A percentile compares a stretch with the other conserved stretches of the same genome.
Evolutionary conservation across 2,113 vertebrate genomes (phyloP).

Genomic region (Fregetta grallaria): DNA sequence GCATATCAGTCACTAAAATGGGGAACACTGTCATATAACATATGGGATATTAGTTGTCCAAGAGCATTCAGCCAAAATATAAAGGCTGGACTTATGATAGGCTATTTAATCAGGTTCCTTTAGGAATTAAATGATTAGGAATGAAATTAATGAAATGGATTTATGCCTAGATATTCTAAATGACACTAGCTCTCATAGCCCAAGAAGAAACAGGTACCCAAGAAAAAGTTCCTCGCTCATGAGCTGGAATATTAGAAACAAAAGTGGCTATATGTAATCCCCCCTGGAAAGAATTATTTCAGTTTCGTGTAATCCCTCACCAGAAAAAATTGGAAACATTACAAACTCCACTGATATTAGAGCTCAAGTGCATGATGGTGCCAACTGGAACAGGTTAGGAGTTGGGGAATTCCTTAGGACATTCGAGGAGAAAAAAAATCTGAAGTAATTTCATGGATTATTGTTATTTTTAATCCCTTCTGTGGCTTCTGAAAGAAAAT

Average conservation of each 20-base stretch:
- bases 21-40: background rate
- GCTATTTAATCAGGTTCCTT: background rate
- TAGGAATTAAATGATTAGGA: background rate
- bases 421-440: background rate
- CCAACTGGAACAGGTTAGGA: slow-evolving; percentile 52
- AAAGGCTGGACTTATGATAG: background rate
- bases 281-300: slow-evolving; percentile 16
- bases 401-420: slow-evolving; percentile 49
- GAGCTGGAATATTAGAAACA: background rate
- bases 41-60: background rate
- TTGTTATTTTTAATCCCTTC: slow-evolving; percentile 19
- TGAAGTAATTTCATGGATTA: slow-evolving; percentile 31
- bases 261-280: slow-evolving; percentile 4
- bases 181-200: background rate
- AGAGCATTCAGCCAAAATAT: background rate
- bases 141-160: background rate
- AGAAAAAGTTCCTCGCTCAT: background rate
- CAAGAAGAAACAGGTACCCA: background rate
- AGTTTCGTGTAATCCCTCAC: slow-evolving; percentile 40
- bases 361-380: slow-evolving; percentile 15
- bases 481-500: slow-evolving; percentile 23
- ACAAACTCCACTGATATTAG: slow-evolving; percentile 33
- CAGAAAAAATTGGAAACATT: slow-evolving; percentile 39
- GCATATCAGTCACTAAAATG: background rate
- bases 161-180: background rate